Evolutionary conservation across 2,888 invertebrate species (phyloP).

Genomic region (Cryptosula pallasiana): DNA sequence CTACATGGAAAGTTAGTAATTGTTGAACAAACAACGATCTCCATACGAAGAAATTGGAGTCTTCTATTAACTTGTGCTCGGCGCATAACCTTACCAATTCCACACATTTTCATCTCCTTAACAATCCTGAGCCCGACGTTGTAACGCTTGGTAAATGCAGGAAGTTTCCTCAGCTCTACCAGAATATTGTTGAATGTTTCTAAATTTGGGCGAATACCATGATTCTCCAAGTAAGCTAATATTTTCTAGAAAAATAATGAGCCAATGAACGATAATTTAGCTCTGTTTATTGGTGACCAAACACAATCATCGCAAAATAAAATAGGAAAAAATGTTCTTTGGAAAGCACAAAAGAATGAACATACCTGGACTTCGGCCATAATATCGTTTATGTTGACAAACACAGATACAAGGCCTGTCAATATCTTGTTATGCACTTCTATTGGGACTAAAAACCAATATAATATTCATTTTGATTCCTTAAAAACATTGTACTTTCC

Average conservation of each 20-base stretch:
- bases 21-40: too few species aligned
- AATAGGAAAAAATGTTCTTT: too few species aligned
- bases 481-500: too few species aligned
- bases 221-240: neutral
- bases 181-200: constrained; percentile 1
- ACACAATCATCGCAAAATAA: too few species aligned
- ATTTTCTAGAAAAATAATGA: constrained; percentile 1
- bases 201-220: constrained; percentile 11
- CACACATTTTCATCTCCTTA: neutral
- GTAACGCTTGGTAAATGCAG: constrained; percentile 9
- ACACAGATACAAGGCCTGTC: neutral
- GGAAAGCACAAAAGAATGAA: neutral
- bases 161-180: neutral
- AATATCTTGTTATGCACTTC: constrained; percentile 13
- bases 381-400: neutral
- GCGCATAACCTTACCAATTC: neutral
- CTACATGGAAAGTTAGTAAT: too few species aligned
- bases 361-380: neutral
- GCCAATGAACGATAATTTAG: too few species aligned
- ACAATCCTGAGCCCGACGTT: neutral
- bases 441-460: neutral
- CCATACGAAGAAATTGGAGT: too few species aligned
- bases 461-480: too few species aligned
- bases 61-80: too few species aligned
- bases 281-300: too few species aligned